Base-by-base conservation (phyloP, 2,113 vertebrate species). In the Prunella fulvescens region DNA sequence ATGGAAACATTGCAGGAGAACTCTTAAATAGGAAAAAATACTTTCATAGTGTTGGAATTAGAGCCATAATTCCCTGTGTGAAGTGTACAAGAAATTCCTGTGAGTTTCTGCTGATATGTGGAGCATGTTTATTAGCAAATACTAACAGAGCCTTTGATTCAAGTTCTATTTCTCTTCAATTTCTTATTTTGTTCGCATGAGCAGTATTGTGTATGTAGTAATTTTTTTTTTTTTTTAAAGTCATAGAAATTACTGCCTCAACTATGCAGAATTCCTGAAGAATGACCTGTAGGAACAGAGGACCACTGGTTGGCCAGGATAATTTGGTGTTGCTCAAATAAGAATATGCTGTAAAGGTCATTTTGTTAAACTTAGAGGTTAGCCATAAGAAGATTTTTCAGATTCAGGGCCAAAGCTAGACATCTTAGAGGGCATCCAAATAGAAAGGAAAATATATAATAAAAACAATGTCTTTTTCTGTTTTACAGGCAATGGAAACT, bases 1-100 rank as follows among this genome's bases (percentile, higher is more conserved):
- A 40, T 40, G 42, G 33, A 94, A 83, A 18, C 74, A 56, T 40
- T 83, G 25, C 28, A 88, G 15, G 29, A 91, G 20, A 67, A 86
- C 39, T 77, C 17, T 57, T 69, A 95, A 74, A 33, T 17, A 50
- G 7, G 19, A 74, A 91, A 93, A 93, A 83, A 53, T 54, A 73
- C 53, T 78, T 86, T 78, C 45, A n/a, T 19, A 33, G 17, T 58
- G 18, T 42, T 88, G 40, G 31, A 92, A 90, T 92, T 74, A 74
- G 33, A 87, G n/a, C 13, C 65, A 47, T 65, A 91, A 93, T 90
- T 94, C 48, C 56, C 23, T 58, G 6, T 54, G 26, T 85, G 53
- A 91, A 83, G n/a, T 35, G 20, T 57, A 57, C 10, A 42, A 85
- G 45, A 51, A 88, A 81, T 79, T 88, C 40, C 26, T 90, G 40